A percentile compares a stretch with the other conserved stretches of the same genome.
Evolutionary conservation across 92 coral and sea anemone genomes (phyloP).

Genomic region (Blastomussa wellsi): DNA sequence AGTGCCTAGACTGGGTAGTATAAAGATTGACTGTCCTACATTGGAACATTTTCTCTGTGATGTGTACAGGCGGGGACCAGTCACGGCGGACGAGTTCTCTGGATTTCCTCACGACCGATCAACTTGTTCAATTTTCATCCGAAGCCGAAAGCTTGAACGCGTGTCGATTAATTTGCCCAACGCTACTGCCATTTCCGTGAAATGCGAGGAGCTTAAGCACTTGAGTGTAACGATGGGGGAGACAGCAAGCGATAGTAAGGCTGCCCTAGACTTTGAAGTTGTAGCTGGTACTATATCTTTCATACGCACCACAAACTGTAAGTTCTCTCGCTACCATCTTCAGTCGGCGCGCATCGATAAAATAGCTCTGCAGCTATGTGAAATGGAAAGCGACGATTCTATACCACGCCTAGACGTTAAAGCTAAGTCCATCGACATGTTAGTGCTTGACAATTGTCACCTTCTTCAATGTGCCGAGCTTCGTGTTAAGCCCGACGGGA

Average conservation of each 20-base stretch:
- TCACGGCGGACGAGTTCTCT: neutral
- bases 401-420: conserved; percentile 30
- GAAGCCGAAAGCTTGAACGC: conserved; percentile 29
- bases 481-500: conserved; percentile 12
- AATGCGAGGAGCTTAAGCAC: conserved; percentile 35
- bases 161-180: conserved; percentile 39
- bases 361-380: conserved; percentile 18
- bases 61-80: conserved; percentile 13
- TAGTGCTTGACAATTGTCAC: conserved; percentile 30
- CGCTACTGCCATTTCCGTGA: conserved; percentile 37
- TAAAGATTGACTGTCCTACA: conserved; percentile 38
- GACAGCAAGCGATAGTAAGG: conserved; percentile 11
- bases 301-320: conserved; percentile 32
- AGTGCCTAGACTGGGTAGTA: conserved; percentile 26
- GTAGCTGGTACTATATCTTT: neutral
- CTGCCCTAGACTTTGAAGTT: conserved; percentile 35
- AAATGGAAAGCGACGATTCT: conserved; percentile 20
- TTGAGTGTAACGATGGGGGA: conserved; percentile 34
- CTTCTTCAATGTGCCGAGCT: conserved; percentile 38
- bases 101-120: conserved; percentile 35
- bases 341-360: conserved; percentile 7
- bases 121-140: conserved; percentile 35
- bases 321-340: conserved; percentile 33
- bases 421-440: conserved; percentile 21
- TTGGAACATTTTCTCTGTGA: conserved; percentile 34